Evolutionary conservation across 2,797 vertebrate genomes (phyloP).

Genomic region (Erethizon dorsatum): DNA sequence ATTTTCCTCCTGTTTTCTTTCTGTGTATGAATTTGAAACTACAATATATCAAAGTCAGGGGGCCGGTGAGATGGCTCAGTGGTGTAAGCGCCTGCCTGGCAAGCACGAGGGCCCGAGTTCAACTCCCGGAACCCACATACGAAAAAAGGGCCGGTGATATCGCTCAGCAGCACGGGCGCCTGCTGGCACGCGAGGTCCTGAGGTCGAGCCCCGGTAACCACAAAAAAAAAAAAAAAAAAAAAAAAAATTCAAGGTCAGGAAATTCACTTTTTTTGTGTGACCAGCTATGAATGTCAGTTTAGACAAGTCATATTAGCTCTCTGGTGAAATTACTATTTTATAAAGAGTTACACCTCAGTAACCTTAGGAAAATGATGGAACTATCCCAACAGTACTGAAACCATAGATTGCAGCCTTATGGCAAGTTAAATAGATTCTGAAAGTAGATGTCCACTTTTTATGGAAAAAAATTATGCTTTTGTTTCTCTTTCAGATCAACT

Average conservation of each 20-base stretch:
- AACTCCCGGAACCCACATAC: no score
- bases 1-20: slow-evolving; percentile 42
- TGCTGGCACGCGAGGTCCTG: no score
- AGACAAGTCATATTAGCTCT: slow-evolving; percentile 31
- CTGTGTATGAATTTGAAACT: slow-evolving; percentile 58
- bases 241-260: background rate
- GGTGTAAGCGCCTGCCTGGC: no score
- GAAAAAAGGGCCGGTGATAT: no score
- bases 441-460: slow-evolving; percentile 49
- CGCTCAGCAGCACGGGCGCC: no score
- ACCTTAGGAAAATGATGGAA: slow-evolving; percentile 38
- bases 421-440: slow-evolving; percentile 60
- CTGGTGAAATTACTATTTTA: slow-evolving; percentile 54
- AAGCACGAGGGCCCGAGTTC: no score
- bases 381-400: background rate
- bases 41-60: background rate
- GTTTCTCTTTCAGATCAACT: background rate
- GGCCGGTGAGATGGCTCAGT: no score
- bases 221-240: no score
- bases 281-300: slow-evolving; percentile 20
- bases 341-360: slow-evolving; percentile 31
- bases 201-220: no score
- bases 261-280: background rate
- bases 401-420: slow-evolving; percentile 4
- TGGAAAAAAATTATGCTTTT: slow-evolving; percentile 15